phyloP scores from a whole-genome alignment of 2,888 invertebrate genomes.

The Mantis religiosa region DNA sequence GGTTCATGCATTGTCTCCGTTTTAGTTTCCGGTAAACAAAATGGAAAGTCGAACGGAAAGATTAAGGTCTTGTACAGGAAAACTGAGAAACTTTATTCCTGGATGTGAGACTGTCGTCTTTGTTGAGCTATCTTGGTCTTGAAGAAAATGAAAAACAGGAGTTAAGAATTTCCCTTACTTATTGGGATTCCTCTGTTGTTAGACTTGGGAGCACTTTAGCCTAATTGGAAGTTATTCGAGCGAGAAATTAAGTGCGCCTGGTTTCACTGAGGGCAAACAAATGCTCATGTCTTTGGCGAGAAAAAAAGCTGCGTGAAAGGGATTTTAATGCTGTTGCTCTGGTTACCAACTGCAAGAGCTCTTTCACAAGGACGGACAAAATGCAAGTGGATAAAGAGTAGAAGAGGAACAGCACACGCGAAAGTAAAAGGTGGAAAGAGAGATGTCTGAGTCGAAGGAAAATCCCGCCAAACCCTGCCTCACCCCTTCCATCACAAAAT shows the following conservation, averaged over 20 bases:
- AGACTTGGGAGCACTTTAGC: background rate
- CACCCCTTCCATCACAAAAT: conserved; percentile 9
- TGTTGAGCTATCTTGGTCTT: background rate
- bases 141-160: background rate
- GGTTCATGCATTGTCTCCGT: background rate
- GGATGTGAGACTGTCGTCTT: background rate
- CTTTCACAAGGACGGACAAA: background rate
- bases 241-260: conserved; percentile 3
- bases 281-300: background rate
- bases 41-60: background rate
- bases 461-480: background rate
- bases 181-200: background rate
- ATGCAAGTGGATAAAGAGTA: background rate
- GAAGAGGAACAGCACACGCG: background rate
- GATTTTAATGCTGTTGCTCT: conserved; percentile 2
- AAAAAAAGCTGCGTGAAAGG: background rate
- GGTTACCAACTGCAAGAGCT: background rate
- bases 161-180: background rate
- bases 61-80: background rate
- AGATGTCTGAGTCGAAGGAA: background rate
- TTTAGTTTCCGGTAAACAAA: background rate
- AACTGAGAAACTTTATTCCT: background rate
- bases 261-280: background rate
- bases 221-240: conserved; percentile 7
- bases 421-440: background rate